Evolutionary conservation across 2,888 invertebrate species (phyloP).

Genomic region (Malthinus flaveolus): DNA sequence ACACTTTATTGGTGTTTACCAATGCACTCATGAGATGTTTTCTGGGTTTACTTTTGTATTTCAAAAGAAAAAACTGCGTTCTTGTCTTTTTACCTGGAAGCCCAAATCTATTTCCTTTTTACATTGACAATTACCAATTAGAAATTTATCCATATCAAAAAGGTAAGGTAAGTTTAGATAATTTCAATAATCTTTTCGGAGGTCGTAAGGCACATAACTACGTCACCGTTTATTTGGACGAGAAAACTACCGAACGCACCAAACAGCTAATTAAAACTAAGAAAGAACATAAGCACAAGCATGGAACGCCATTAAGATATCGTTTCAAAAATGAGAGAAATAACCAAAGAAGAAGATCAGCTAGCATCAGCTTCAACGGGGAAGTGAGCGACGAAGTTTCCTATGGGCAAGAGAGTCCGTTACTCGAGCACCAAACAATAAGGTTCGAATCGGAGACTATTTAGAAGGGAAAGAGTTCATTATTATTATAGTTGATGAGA

Average conservation of each 20-base stretch:
- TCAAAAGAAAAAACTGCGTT: slow-evolving; percentile 50
- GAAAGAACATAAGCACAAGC: too few relatives aligned
- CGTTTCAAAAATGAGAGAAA: too few relatives aligned
- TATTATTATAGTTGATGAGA: too few relatives aligned
- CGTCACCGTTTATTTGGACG: slow-evolving; percentile 37
- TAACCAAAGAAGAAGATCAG: too few relatives aligned
- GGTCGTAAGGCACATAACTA: slow-evolving; percentile 9
- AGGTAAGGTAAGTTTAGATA: slow-evolving; percentile 60
- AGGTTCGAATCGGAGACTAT: too few relatives aligned
- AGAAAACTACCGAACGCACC: slow-evolving; percentile 44
- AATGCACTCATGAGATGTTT: slow-evolving; percentile 44
- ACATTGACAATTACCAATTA: slow-evolving; percentile 65
- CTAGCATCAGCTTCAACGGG: too few relatives aligned
- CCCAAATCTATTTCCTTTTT: slow-evolving; percentile 70
- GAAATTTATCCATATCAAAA: slow-evolving; percentile 68
- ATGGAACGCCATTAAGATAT: too few relatives aligned
- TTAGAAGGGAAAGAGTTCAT: too few relatives aligned
- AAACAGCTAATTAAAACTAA: slow-evolving; percentile 39
- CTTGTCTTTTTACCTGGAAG: slow-evolving; percentile 60
- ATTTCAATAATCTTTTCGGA: slow-evolving; percentile 48
- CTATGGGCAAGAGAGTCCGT: too few relatives aligned
- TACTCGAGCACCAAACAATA: too few relatives aligned
- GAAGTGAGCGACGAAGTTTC: too few relatives aligned
- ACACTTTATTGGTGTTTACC: slow-evolving; percentile 56
- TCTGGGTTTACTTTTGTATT: slow-evolving; percentile 58